phyloP scores from a whole-genome alignment of 2,797 vertebrate species.

The Chaetophractus vellerosus region DNA sequence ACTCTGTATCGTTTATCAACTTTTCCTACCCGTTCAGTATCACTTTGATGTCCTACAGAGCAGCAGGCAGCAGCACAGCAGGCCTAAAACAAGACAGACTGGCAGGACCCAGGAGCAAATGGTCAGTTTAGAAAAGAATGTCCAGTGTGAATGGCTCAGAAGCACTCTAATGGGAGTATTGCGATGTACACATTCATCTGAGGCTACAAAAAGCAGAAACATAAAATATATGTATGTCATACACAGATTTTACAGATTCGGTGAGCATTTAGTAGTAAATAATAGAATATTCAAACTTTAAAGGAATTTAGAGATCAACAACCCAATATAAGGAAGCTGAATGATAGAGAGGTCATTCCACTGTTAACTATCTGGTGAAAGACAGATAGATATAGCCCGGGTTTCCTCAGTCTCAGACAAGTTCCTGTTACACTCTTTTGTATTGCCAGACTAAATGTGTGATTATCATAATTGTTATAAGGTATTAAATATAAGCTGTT shows the following conservation, averaged over 20 bases:
- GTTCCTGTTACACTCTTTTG: not conserved
- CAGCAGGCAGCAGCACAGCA: slow-evolving; percentile 46
- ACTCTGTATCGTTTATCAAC: slow-evolving; percentile 74
- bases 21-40: slow-evolving; percentile 64
- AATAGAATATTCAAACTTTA: not conserved
- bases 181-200: not conserved
- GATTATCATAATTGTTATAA: not conserved
- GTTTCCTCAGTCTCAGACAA: not conserved
- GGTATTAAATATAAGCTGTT: not conserved
- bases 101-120: not conserved
- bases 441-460: not conserved
- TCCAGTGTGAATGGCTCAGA: not conserved
- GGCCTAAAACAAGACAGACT: slow-evolving; percentile 56
- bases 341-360: not conserved
- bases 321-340: not conserved
- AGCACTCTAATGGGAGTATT: not conserved
- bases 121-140: not conserved
- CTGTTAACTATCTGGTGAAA: not conserved
- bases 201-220: not conserved
- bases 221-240: not conserved
- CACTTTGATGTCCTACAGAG: slow-evolving; percentile 64
- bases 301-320: not conserved
- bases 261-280: slow-evolving; percentile 9
- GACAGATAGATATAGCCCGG: not conserved
- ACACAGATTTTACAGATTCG: not conserved